A percentile compares a stretch with the other conserved stretches of the same genome.
Evolutionary conservation across 2,888 invertebrate genomes (phyloP).

Genomic region (Maniola hyperantus): DNA sequence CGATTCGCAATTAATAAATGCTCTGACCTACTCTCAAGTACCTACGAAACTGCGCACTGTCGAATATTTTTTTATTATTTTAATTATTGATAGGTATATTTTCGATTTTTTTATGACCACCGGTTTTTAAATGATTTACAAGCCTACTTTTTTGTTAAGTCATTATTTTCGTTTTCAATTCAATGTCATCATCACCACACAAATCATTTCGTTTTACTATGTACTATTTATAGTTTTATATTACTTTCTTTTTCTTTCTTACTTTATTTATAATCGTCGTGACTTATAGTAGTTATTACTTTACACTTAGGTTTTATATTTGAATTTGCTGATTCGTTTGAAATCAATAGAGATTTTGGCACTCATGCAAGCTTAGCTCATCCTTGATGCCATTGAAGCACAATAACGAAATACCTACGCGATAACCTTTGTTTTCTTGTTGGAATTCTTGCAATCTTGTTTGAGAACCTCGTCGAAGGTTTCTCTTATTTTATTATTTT

Average conservation of each 20-base stretch:
- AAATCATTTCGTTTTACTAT: too few relatives aligned
- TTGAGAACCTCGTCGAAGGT: constrained; percentile 9
- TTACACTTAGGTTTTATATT: not conserved
- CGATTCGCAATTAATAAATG: constrained; percentile 77
- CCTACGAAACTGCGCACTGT: constrained; percentile 52
- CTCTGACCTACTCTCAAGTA: constrained; percentile 68
- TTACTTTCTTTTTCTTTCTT: not conserved
- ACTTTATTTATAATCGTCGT: not conserved
- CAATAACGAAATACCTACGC: constrained; percentile 32
- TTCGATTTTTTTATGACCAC: constrained; percentile 49
- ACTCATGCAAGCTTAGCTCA: constrained; percentile 25
- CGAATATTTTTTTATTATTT: constrained; percentile 56
- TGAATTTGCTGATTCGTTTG: constrained; percentile 28
- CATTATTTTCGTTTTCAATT: constrained; percentile 17
- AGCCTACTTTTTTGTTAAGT: constrained; percentile 4
- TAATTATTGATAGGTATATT: constrained; percentile 73
- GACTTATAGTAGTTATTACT: not conserved
- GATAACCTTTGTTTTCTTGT: constrained; percentile 33
- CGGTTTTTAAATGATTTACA: constrained; percentile 13
- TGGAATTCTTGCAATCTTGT: constrained; percentile 25
- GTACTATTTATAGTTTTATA: too few relatives aligned
- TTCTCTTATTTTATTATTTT: constrained; percentile 7
- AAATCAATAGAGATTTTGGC: constrained; percentile 17
- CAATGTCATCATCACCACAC: constrained; percentile 2
- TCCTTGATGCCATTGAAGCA: constrained; percentile 38